Evolutionary conservation across 1,140 invertebrate genomes (phyloP).

Genomic region (Hycleus cichorii): DNA sequence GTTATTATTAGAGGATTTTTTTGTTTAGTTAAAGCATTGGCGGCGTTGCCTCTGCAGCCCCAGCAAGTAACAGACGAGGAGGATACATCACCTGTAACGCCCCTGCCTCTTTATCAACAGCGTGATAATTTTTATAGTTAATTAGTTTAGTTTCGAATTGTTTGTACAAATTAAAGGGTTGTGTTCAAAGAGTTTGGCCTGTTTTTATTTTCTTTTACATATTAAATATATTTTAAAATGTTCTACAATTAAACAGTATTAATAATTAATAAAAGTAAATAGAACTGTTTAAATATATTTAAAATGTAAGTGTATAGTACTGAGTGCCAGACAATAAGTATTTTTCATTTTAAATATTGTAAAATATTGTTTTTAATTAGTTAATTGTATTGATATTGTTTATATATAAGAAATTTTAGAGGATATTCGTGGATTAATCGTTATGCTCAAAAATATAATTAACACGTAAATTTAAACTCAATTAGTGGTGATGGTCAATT

Average conservation of each 20-base stretch:
- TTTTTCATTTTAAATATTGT: background rate
- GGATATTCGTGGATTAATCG: constrained; percentile 2
- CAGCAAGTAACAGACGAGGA: constrained; percentile 51
- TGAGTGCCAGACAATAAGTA: constrained; percentile 32
- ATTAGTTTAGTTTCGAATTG: constrained; percentile 23
- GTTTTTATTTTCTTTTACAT: constrained; percentile 26
- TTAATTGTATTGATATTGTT: constrained; percentile 18
- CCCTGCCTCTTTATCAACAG: constrained; percentile 74
- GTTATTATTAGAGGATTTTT: constrained; percentile 5
- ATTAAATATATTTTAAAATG: constrained; percentile 20
- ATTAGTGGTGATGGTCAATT: constrained; percentile 15
- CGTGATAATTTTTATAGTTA: constrained; percentile 77
- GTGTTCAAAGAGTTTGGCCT: constrained; percentile 30
- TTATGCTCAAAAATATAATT: constrained; percentile 10
- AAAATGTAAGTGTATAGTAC: constrained; percentile 26
- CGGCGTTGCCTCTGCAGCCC: constrained; percentile 51
- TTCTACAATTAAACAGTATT: constrained; percentile 14
- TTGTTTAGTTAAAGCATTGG: constrained; percentile 65
- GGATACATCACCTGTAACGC: constrained; percentile 56
- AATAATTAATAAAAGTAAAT: constrained; percentile 1
- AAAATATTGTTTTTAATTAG: constrained; percentile 12
- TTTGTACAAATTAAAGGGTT: constrained; percentile 29
- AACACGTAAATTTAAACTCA: background rate
- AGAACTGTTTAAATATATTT: constrained; percentile 17
- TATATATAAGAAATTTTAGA: constrained; percentile 12